Conservation (phyloP, 2,888 invertebrate species). For the Saturnia pavonia region DNA sequence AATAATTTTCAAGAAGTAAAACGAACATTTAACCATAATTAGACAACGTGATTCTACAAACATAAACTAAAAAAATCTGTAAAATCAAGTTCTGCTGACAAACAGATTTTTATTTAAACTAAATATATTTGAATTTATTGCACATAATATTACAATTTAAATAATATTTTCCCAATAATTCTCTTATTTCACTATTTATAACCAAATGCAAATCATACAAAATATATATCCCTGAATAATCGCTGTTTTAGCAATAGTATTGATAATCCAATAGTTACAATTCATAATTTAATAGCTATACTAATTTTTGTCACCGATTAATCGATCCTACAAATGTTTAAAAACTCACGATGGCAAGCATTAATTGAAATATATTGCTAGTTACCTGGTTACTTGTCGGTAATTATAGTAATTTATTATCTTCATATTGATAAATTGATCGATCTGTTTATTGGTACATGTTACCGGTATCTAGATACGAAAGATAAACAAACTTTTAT, state of each 20-base stretch:
- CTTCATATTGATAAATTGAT: conserved; percentile 37
- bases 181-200: not conserved
- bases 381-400: conserved; percentile 14
- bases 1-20: not conserved
- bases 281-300: not conserved
- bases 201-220: not conserved
- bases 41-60: not conserved
- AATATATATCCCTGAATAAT: not conserved
- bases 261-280: not conserved
- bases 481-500: conserved; percentile 10
- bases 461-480: conserved; percentile 14
- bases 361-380: conserved; percentile 26
- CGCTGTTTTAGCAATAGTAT: not conserved
- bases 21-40: not conserved
- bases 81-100: not conserved
- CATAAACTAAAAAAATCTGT: not conserved
- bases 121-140: too few relatives aligned
- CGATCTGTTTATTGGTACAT: conserved; percentile 16
- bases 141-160: not conserved
- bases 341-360: not conserved
- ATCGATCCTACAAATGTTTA: not conserved
- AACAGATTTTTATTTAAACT: not conserved
- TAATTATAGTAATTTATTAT: conserved; percentile 30
- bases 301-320: not conserved
- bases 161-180: not conserved